Evolutionary conservation across 2,888 invertebrate genomes (phyloP).

Genomic region (Rhamnusium bicolor): DNA sequence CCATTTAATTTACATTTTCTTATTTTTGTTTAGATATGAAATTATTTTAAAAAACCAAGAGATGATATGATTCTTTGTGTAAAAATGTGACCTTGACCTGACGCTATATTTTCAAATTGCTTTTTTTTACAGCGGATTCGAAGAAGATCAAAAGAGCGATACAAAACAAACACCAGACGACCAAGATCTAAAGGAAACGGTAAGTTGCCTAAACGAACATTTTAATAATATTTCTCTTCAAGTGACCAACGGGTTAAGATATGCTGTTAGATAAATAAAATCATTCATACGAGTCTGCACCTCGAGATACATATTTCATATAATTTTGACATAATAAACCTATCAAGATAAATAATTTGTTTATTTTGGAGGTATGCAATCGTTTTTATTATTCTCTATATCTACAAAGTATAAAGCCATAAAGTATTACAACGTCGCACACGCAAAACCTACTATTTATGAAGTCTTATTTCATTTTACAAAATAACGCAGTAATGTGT

Average conservation of each 20-base stretch:
- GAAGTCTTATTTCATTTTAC: too few relatives aligned
- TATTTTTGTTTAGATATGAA: too few relatives aligned
- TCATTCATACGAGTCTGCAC: background rate
- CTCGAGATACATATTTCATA: background rate
- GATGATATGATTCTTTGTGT: background rate
- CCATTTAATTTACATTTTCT: too few relatives aligned
- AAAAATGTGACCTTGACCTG: slow-evolving; percentile 3
- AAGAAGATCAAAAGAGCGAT: slow-evolving; percentile 45
- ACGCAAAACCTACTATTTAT: too few relatives aligned
- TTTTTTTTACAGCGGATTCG: slow-evolving; percentile 44
- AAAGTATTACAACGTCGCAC: too few relatives aligned
- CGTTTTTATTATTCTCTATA: background rate
- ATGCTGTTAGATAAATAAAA: background rate
- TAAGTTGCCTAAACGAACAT: slow-evolving; percentile 37
- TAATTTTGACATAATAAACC: background rate
- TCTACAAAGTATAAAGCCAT: too few relatives aligned
- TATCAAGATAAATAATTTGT: background rate
- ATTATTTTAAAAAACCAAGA: background rate
- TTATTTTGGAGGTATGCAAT: background rate
- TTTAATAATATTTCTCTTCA: background rate
- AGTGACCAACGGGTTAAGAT: background rate
- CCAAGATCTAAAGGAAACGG: slow-evolving; percentile 46
- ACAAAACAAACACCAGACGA: slow-evolving; percentile 41
- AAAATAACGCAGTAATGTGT: too few relatives aligned
- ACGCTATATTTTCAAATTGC: background rate